Conservation (phyloP, 2,888 invertebrate species). For the Periphyllus acericola region DNA sequence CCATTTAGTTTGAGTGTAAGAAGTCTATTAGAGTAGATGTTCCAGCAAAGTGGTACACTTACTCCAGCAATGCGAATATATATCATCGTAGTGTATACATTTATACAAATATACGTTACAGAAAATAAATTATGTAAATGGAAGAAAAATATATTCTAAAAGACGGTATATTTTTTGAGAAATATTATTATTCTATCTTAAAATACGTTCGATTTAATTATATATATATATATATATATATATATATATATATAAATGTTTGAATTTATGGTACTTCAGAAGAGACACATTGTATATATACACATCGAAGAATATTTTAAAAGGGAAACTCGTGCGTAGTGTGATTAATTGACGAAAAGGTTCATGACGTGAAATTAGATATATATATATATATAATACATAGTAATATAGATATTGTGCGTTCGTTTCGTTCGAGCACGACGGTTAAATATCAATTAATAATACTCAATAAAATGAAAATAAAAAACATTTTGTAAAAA, state of each 20-base stretch:
- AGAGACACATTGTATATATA: not conserved
- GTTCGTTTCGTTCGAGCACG: not conserved
- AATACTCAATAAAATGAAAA: not conserved
- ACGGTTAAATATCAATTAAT: conserved; percentile 42
- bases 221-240: not conserved
- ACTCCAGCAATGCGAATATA: not conserved
- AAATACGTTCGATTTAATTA: not conserved
- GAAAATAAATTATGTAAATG: not conserved
- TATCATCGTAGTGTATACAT: no score
- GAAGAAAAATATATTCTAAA: not conserved
- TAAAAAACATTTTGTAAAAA: conserved; percentile 14
- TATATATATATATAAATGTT: not conserved
- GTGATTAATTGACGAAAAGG: conserved; percentile 33
- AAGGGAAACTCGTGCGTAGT: not conserved
- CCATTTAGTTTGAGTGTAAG: not conserved
- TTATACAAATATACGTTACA: not conserved
- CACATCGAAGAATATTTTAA: not conserved
- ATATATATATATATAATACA: not conserved
- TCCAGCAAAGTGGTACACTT: not conserved
- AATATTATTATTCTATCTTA: not conserved
- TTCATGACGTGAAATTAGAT: not conserved
- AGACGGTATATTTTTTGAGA: not conserved
- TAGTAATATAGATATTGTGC: not conserved
- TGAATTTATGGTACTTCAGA: not conserved
- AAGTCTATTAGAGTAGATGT: no score